These are phyloP conservation scores for Spinus olivaceus DNA, from an alignment of 2,797 vertebrate species.

Conservation along the genomic window DNA sequence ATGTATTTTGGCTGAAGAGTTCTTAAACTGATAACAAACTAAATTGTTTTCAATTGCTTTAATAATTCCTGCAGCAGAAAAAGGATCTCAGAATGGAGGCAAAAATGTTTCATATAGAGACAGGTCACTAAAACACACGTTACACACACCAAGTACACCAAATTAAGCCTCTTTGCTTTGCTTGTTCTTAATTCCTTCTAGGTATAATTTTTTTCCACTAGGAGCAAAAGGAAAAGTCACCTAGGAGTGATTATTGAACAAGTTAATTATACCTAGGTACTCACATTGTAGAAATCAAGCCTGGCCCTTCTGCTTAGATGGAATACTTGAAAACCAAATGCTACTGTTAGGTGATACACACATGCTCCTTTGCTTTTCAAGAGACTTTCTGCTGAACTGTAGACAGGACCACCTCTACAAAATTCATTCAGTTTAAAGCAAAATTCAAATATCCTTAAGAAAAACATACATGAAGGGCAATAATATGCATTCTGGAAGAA, in stretches of 20 bases:
- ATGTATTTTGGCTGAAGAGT: neutral
- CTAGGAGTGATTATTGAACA: neutral
- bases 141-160: neutral
- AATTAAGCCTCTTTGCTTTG: neutral
- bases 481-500: neutral
- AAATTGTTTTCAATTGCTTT: neutral
- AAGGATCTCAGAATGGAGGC: neutral
- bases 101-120: neutral
- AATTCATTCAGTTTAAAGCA: neutral
- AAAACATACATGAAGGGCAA: neutral
- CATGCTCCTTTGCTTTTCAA: neutral
- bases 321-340: neutral
- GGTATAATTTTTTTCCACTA: neutral
- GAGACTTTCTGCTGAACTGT: neutral
- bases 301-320: neutral
- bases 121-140: neutral
- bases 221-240: neutral
- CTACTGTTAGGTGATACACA: neutral
- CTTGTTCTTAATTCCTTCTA: neutral
- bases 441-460: neutral
- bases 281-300: neutral
- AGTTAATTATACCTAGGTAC: neutral
- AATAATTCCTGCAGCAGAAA: constrained; percentile 20
- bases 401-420: neutral
- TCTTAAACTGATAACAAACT: neutral